Evolutionary conservation across 2,797 vertebrate species (phyloP), one percentile per base, ranked within the genome.

Genomic region (Microtus obscurus): DNA sequence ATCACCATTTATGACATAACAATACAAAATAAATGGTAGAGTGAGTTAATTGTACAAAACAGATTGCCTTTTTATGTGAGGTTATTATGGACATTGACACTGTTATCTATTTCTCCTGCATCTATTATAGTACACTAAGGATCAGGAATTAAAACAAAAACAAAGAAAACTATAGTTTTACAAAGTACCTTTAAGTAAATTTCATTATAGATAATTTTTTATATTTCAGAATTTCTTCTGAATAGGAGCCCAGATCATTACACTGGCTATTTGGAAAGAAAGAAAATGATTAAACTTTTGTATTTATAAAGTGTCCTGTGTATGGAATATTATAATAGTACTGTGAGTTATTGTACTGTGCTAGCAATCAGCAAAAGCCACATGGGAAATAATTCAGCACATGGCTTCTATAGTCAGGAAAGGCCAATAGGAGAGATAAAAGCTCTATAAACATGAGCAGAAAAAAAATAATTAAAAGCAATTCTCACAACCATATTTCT

Each of bases 281-380:
- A 85, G 77, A 53, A 4, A 91, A 53, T 61, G 53, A 71, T 80
- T 97, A 12, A 12, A 93, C 87, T 95, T 95, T 56, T 9, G 86
- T 27, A 92, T 34, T 8, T 82, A 51, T 9, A 65, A 91, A 94
- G 81, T 71, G 9, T 74, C 95, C 79, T 65, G 65, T 94, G 25
- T 4, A 14, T n/a, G 23, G 4, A 5, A 0, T 83, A 61, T n/a
- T 87, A 4, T 34, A 92, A 79, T 23, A 94, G 13, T 45, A 95
- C 25, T 53, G 82, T 87, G 31, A 80, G 48, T 65, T 85, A 94
- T 7, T 95, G 2, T 94, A 2, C 83, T 91, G 31, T 31, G 67
- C 11, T 27, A 16, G 45, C 40, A 83, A 61, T 92, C 53, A 63
- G 10, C 7, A 0, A 25, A 63, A 21, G 2, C 21, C 12, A 87